phyloP scores from a whole-genome alignment of 2,797 vertebrate genomes.

The Fistularia tabacaria region DNA sequence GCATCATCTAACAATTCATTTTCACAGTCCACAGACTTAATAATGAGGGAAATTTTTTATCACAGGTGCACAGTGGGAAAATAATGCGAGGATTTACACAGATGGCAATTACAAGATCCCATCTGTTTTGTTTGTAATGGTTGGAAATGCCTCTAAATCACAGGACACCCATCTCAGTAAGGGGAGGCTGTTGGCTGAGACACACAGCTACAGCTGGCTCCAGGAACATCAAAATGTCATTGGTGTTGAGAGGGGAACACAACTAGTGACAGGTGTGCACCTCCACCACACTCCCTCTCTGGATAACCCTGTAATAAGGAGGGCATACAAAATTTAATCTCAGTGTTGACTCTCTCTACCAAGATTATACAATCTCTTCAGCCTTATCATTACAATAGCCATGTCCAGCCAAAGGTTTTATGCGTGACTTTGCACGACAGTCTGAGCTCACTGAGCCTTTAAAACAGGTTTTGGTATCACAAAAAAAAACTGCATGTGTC shows the following conservation, averaged over 20 bases:
- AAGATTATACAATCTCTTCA: background rate
- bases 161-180: slow-evolving; percentile 3
- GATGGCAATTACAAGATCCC: slow-evolving; percentile 23
- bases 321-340: slow-evolving; percentile 14
- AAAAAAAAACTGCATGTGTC: too few relatives aligned
- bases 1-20: slow-evolving; percentile 26
- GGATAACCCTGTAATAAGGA: slow-evolving; percentile 29
- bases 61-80: slow-evolving; percentile 18
- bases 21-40: slow-evolving; percentile 25
- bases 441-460: slow-evolving; percentile 4
- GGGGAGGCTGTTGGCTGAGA: slow-evolving; percentile 17
- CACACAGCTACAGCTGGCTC: slow-evolving; percentile 38
- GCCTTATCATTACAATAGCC: slow-evolving; percentile 3
- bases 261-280: slow-evolving; percentile 58
- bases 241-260: slow-evolving; percentile 42
- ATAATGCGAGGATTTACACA: slow-evolving; percentile 20
- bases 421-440: slow-evolving; percentile 5
- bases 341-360: background rate
- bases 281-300: slow-evolving; percentile 44
- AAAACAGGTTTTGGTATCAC: background rate
- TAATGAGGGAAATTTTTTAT: slow-evolving; percentile 15
- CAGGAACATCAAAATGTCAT: slow-evolving; percentile 55
- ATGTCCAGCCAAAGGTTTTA: slow-evolving; percentile 4
- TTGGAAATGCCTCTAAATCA: slow-evolving; percentile 17
- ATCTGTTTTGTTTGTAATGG: slow-evolving; percentile 16